Evolutionary conservation across 1,140 invertebrate genomes (phyloP), one percentile per base, ranked within the genome.

Genomic region (Calephelis nemesis): DNA sequence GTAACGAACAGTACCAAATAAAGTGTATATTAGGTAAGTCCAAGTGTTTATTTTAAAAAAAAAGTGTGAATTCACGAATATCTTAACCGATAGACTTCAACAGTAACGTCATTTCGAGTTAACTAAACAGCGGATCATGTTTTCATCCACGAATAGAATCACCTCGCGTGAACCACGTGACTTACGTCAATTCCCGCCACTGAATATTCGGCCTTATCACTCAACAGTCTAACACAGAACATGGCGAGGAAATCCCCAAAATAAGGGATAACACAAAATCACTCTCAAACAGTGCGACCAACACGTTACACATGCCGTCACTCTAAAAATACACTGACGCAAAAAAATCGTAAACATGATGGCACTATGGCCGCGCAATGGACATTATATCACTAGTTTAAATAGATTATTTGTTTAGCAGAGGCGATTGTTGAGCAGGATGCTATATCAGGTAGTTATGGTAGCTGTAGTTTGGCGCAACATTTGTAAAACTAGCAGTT

Each of bases 261-360:
- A 71, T 49, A 75, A 66, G 70, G 69, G 69, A 68, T 68, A 76
- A 76, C 73, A 75, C 75, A 68, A 77, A 83, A 77, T 73, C 82
- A 85, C 88, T 83, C 84, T 85, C 84, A 83, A 88, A 87, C 87
- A 87, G 87, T 86, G 87, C 86, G 80, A 81, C 80, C 80, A 83
- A 78, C 86, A 88, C 88, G 88, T 88, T 85, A 84, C 74, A 72
- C 87, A 81, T 87, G 80, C 72, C 71, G 79, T 79, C 77, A 73
- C 81, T 86, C 86, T 85, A 84, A 86, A 83, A 85, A 84, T 88
- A 88, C 78, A 90, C 88, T 90, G 88, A 84, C 75, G 79, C 79
- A 83, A 84, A 87, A 81, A 84, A 84, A 90, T 88, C 78, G 87
- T 89, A 79, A 87, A 84, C 88, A 88, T 90, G 78, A 81, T 76